Evolutionary conservation across 2,113 vertebrate genomes (phyloP).

Genomic region (Butorides virescens): DNA sequence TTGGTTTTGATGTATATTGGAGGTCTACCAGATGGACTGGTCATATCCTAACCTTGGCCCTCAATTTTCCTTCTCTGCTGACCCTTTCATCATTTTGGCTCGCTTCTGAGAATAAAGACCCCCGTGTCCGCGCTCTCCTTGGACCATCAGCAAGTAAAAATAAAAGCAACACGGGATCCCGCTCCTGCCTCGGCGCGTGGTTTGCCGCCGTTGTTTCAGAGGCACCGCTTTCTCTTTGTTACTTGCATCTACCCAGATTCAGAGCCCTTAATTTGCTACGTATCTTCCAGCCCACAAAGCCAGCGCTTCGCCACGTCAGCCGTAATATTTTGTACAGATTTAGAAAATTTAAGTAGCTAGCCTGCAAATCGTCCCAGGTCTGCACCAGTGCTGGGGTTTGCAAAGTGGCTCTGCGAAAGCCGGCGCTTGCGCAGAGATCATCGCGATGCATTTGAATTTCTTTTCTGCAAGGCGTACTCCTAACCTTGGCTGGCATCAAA

Average conservation of each 20-base stretch:
- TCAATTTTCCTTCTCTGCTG: not conserved
- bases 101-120: not conserved
- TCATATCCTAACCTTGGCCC: not conserved
- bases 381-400: not conserved
- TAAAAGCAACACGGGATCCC: rapidly evolving
- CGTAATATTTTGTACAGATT: not conserved
- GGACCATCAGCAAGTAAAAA: not conserved
- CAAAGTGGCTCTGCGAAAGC: not conserved
- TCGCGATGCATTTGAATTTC: not conserved
- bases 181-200: rapidly evolving
- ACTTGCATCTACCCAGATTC: not conserved
- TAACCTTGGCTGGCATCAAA: not conserved
- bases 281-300: not conserved
- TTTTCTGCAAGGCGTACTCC: not conserved
- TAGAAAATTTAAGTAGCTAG: not conserved
- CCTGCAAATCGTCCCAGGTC: not conserved
- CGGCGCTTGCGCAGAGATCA: not conserved
- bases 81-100: not conserved
- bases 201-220: not conserved
- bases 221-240: not conserved
- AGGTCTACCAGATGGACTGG: not conserved
- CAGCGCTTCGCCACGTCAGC: not conserved
- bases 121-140: not conserved
- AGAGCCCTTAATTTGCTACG: not conserved
- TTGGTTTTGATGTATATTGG: not conserved